These are phyloP conservation scores for Diogma glabrata DNA, from an alignment of 2,888 invertebrate species.

Conservation along the genomic window DNA sequence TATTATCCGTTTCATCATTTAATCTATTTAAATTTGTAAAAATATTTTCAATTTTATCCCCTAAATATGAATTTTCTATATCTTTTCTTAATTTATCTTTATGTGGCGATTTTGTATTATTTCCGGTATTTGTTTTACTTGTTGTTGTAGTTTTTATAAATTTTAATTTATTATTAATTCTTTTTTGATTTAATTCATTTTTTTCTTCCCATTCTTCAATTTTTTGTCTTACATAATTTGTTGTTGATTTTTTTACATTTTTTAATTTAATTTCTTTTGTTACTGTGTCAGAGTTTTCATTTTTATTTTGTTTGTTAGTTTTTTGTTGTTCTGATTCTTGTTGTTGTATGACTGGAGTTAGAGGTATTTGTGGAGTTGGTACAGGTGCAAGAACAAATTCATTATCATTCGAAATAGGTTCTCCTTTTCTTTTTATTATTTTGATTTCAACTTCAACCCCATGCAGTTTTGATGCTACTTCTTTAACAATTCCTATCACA, in stretches of 20 bases:
- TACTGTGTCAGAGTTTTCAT: constrained; percentile 2
- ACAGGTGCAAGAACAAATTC: too few species aligned
- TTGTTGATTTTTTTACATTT: constrained; percentile 5
- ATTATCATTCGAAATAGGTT: constrained; percentile 38
- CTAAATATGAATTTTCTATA: constrained; percentile 11
- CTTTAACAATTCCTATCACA: constrained; percentile 95
- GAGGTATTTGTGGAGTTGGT: not conserved
- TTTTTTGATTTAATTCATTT: constrained; percentile 2
- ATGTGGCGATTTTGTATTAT: not conserved
- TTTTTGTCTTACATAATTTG: constrained; percentile 2
- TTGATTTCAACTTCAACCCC: constrained; percentile 86
- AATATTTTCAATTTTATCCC: constrained; percentile 11
- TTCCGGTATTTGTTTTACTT: too few species aligned
- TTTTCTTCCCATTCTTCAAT: constrained; percentile 6
- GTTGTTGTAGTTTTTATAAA: too few species aligned
- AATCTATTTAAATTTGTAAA: constrained; percentile 7
- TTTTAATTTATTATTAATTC: constrained; percentile 2
- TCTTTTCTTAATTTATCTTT: constrained; percentile 9
- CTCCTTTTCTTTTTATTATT: constrained; percentile 76
- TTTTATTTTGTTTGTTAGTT: not conserved
- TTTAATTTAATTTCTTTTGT: not conserved
- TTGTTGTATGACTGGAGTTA: not conserved
- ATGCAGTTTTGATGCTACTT: constrained; percentile 87
- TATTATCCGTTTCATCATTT: not conserved
- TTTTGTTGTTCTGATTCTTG: not conserved